Base-by-base conservation (phyloP, 2,113 vertebrate species). In the Manacus vitellinus region DNA sequence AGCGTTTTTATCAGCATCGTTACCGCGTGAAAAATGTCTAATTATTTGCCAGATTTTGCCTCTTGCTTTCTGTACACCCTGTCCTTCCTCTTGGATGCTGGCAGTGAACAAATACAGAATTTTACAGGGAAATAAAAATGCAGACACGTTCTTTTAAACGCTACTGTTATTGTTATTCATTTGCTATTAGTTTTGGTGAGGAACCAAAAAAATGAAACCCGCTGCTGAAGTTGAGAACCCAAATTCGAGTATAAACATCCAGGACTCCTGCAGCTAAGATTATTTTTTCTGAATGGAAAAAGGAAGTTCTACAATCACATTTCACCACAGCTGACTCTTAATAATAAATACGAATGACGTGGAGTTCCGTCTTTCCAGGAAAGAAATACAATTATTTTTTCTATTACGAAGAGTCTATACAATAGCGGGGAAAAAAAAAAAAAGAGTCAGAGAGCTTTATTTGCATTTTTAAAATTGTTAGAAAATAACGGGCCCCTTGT, bases 291-390 rank as follows among this genome's bases (percentile, higher is more conserved):
- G 74, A 95, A 89, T 97, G 95, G 95, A 96, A 95, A 97, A 96
- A 96, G 97, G 96, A 97, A 97, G 96, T 94, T 97, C 95, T 94
- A 95, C 85, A 94, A 93, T 95, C 97, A 96, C 95, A 95, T 96
- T 97, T 96, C 97, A 96, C 94, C 95, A 95, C 95, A 97, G 93
- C 95, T 96, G 97, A 97, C 94, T 97, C 94, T 93, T 85, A 94
- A 96, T 97, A 97, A 97, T 97, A 97, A 97, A 97, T 96, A 97
- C 83, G 96, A 96, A 94, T 96, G 96, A 97, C 94, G 94, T 94
- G 63, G 81, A 92, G 94, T 97, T 97, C 97, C 97, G 93, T 94
- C 97, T 94, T 97, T 97, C 94, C 95, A 96, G 92, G 96, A 96
- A 96, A 97, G 92, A 96, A 94, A 96, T 83, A 83, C 88, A 95